These are phyloP conservation scores for Exephanes ischioxanthus DNA, from an alignment of 2,888 invertebrate genomes.

Conservation along the genomic window DNA sequence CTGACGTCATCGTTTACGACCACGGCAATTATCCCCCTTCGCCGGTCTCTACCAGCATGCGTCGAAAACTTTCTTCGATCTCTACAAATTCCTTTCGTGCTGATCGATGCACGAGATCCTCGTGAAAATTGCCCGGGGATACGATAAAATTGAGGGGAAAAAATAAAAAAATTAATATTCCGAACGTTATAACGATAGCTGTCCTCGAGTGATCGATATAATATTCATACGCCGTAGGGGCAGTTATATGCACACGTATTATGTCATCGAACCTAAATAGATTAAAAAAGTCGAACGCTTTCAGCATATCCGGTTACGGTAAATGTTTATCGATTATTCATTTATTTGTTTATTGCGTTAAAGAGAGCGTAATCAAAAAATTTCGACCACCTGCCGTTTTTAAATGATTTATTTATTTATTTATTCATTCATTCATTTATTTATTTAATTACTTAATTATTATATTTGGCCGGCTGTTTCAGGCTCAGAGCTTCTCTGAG, in stretches of 20 bases:
- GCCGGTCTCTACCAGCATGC: conserved; percentile 39
- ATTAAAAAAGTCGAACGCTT: background rate
- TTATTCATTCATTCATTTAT: too few relatives aligned
- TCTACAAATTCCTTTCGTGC: conserved; percentile 64
- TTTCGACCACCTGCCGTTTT: too few relatives aligned
- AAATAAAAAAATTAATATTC: conserved; percentile 11
- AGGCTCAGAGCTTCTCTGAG: too few relatives aligned
- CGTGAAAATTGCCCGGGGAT: conserved; percentile 22
- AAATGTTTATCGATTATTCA: background rate
- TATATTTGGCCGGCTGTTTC: too few relatives aligned
- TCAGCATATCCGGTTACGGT: background rate
- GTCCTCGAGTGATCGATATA: background rate
- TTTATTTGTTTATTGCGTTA: too few relatives aligned
- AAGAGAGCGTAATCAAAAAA: too few relatives aligned
- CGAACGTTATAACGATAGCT: background rate
- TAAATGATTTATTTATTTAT: too few relatives aligned
- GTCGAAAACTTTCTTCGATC: conserved; percentile 67
- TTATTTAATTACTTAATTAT: too few relatives aligned
- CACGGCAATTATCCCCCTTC: conserved; percentile 55
- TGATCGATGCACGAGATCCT: conserved; percentile 55
- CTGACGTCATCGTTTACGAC: conserved; percentile 61
- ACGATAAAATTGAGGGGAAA: conserved; percentile 14
- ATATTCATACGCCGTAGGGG: background rate
- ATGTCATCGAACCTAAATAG: background rate
- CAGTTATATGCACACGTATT: background rate